phyloP scores from a whole-genome alignment of 2,888 invertebrate species.

The Lithophane leautieri region DNA sequence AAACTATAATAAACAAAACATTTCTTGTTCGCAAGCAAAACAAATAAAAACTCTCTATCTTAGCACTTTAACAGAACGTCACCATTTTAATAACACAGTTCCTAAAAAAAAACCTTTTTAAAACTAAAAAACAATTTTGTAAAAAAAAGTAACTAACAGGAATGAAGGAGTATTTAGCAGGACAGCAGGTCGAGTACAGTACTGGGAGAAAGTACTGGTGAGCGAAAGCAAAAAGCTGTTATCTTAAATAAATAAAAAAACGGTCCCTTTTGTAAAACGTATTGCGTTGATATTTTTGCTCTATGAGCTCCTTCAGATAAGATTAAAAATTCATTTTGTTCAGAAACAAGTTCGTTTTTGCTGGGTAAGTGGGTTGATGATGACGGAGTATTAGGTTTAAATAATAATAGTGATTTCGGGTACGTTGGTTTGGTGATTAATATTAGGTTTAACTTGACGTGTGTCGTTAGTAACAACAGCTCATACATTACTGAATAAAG shows the following conservation, averaged over 20 bases:
- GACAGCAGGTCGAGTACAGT: slow-evolving; percentile 35
- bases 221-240: slow-evolving; percentile 39
- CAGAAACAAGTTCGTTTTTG: slow-evolving; percentile 5
- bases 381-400: neutral
- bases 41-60: neutral
- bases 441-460: neutral
- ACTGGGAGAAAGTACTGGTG: slow-evolving; percentile 19
- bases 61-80: slow-evolving; percentile 10
- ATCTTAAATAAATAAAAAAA: slow-evolving; percentile 56
- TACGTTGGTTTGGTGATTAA: neutral
- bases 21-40: neutral
- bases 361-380: slow-evolving; percentile 13
- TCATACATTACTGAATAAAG: neutral
- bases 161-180: slow-evolving; percentile 50
- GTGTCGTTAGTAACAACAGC: no score
- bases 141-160: slow-evolving; percentile 32
- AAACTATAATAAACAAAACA: neutral
- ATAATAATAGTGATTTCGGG: slow-evolving; percentile 14
- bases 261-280: slow-evolving; percentile 26
- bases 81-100: slow-evolving; percentile 18
- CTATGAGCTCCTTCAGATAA: slow-evolving; percentile 12
- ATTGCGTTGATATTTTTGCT: slow-evolving; percentile 44
- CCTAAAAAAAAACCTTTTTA: slow-evolving; percentile 19
- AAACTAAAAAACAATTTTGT: slow-evolving; percentile 24
- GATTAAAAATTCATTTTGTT: slow-evolving; percentile 42